Evolutionary conservation across 2,888 invertebrate genomes (phyloP).

Genomic region (Hyppa rectilinea): DNA sequence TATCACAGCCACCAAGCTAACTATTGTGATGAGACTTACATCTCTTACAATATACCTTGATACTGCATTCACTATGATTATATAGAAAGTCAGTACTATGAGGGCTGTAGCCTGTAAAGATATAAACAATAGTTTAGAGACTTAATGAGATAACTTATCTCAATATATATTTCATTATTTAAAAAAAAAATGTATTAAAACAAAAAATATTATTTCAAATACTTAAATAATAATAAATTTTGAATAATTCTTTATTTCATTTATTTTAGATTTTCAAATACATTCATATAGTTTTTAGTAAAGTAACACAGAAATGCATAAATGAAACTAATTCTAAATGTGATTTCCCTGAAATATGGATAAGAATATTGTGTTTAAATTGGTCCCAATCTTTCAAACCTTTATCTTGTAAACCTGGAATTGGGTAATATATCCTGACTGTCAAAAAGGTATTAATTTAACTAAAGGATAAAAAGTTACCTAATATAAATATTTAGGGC

Average conservation of each 20-base stretch:
- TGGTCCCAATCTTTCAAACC: not conserved
- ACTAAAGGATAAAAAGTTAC: not conserved
- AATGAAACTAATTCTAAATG: not conserved
- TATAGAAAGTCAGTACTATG: not conserved
- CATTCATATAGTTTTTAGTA: too few relatives aligned
- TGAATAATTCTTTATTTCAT: too few relatives aligned
- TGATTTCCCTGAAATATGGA: too few relatives aligned
- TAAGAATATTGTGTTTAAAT: not conserved
- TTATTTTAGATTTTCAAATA: too few relatives aligned
- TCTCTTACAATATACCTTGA: fast-evolving
- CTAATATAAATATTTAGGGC: too few relatives aligned
- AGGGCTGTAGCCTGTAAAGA: slow-evolving; percentile 25
- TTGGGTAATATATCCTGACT: not conserved
- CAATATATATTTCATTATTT: too few relatives aligned
- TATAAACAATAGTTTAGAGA: not conserved
- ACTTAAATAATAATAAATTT: too few relatives aligned
- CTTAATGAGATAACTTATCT: not conserved
- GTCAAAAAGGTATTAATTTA: not conserved
- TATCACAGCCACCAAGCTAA: slow-evolving; percentile 2
- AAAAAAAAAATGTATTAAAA: too few relatives aligned
- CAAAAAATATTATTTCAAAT: too few relatives aligned
- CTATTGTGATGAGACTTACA: not conserved
- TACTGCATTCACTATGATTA: not conserved
- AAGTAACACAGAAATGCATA: too few relatives aligned
- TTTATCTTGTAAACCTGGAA: too few relatives aligned